Evolutionary conservation across 2,797 vertebrate species (phyloP).

Genomic region (Falco naumanni): DNA sequence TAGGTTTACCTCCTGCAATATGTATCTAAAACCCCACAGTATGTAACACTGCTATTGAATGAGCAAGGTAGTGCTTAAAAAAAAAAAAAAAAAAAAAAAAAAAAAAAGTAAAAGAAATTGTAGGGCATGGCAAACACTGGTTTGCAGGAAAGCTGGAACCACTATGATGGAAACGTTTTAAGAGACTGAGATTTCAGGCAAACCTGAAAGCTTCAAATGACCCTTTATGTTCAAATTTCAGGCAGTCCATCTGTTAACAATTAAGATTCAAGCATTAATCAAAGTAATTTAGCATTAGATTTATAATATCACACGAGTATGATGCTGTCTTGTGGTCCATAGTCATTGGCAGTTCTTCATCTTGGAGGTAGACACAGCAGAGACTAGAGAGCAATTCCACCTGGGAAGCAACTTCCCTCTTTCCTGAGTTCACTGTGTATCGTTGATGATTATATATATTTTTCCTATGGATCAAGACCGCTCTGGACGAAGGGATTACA

Average conservation of each 20-base stretch:
- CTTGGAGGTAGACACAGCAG: neutral
- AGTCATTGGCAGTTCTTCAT: neutral
- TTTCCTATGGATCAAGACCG: neutral
- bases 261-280: neutral
- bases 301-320: neutral
- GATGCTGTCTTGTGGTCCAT: neutral
- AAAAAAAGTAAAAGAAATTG: neutral
- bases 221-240: neutral
- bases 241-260: neutral
- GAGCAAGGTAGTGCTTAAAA: neutral
- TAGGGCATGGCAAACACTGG: neutral
- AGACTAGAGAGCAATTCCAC: neutral
- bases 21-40: neutral
- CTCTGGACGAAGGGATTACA: neutral
- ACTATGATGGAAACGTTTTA: neutral
- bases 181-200: neutral
- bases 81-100: neutral
- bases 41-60: accelerated
- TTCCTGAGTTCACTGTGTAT: neutral
- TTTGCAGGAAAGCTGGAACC: neutral
- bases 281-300: neutral
- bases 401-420: neutral
- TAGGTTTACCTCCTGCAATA: neutral
- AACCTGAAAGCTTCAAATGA: neutral
- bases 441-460: neutral